Base-by-base conservation (phyloP, 2,888 invertebrate genomes). In the Caenorhabditis sp. region DNA sequence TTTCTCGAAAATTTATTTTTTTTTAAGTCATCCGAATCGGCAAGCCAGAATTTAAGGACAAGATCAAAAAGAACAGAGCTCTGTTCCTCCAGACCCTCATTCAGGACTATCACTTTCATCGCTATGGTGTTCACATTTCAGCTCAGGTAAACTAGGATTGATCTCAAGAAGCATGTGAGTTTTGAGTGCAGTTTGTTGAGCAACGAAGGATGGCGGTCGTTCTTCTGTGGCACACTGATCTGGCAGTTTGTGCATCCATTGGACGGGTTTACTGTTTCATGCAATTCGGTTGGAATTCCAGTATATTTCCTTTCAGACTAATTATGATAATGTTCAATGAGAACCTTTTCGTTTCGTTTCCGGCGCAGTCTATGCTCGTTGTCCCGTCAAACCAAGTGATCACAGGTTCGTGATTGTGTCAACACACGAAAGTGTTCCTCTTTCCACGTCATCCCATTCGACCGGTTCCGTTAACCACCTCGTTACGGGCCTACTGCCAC, bases 241-340 rank as follows among this genome's bases (percentile, higher is more conserved):
- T 73, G 73, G 73, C 26, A 58, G 58, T 20, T 13, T 22, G 58
- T 73, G 39, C 73, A 73, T 26, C 53, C 62, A 0, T 24, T 65
- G 8, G 73, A 73, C 35, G 73, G 72, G 63, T 70, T n/a, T n/a
- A n/a, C n/a, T n/a, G n/a, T n/a, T n/a, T n/a, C 15, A 37, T 35
- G 35, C 9, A 9, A 35, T 13, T 13, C 35, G 32, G 22, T 24
- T 35, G 8, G 11, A n/a, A n/a, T 6, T 0, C 3, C 6, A 13
- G 3, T 48, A 30, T 2, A 7, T 22, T 35, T 48, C 15, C 15
- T 39, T 68, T 58, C 50, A 68, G 68, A 13, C 17, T 71, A 2
- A 73, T 73, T 0, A 73, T 73, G 72, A 65, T 73, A 0, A 22
- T 65, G 45, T 73, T 73, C 58, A 73, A 73, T 30, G 63, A 73